A percentile compares a stretch with the other conserved stretches of the same genome.
Evolutionary conservation across 2,113 vertebrate species (phyloP).

Genomic region (Geococcyx californianus): DNA sequence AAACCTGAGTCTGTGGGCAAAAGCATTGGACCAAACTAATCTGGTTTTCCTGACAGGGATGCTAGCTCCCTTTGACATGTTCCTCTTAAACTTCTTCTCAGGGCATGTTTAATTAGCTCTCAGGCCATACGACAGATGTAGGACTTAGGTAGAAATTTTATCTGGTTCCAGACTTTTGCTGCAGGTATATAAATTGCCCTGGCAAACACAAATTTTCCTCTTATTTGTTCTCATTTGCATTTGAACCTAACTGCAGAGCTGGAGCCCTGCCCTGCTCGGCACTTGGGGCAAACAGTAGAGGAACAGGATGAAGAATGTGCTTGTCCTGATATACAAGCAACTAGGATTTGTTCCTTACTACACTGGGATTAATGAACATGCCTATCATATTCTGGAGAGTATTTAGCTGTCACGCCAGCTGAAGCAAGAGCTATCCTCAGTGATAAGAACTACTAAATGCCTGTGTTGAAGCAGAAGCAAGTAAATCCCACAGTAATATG

Average conservation of each 20-base stretch:
- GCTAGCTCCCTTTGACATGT: neutral
- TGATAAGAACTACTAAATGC: constrained; percentile 31
- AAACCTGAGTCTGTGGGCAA: neutral
- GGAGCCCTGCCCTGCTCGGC: neutral
- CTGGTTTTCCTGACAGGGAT: neutral
- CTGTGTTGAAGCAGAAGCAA: constrained; percentile 10
- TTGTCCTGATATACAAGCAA: neutral
- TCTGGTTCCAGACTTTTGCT: neutral
- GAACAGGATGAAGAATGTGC: neutral
- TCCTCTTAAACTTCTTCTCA: neutral
- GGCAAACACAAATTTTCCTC: neutral
- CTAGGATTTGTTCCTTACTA: constrained; percentile 3
- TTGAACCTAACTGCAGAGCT: neutral
- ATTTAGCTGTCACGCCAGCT: constrained; percentile 17
- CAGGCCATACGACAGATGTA: neutral
- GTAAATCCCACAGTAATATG: constrained; percentile 9
- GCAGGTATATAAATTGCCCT: neutral
- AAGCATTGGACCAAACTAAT: neutral
- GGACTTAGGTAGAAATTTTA: neutral
- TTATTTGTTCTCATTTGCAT: neutral
- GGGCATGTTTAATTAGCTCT: neutral
- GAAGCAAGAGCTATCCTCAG: constrained; percentile 13
- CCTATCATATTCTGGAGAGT: constrained; percentile 8
- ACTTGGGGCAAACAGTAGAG: neutral
- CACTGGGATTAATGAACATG: neutral